These are phyloP conservation scores for Yponomeuta malinellus DNA, from an alignment of 2,888 invertebrate genomes.

Conservation along the genomic window DNA sequence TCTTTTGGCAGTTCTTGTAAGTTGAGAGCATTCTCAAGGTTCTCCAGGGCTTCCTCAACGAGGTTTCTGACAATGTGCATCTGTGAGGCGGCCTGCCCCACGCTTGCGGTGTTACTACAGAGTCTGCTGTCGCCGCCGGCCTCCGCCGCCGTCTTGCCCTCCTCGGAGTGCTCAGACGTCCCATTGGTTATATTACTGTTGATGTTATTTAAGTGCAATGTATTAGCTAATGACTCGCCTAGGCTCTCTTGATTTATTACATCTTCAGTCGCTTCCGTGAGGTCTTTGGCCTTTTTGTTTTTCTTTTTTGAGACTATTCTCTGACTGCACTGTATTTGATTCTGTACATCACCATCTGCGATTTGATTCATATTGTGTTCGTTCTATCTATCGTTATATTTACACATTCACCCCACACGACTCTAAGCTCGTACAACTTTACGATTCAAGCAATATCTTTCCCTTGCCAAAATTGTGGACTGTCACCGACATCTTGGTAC, in stretches of 20 bases:
- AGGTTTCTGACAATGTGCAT: constrained; percentile 28
- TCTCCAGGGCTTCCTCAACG: constrained; percentile 27
- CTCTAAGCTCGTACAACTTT: constrained; percentile 47
- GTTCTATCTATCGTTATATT: constrained; percentile 48
- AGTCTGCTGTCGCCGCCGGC: neutral
- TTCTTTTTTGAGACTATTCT: constrained; percentile 60
- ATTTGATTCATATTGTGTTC: constrained; percentile 62
- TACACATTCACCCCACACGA: constrained; percentile 63
- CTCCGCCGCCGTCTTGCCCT: constrained; percentile 37
- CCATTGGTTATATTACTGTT: constrained; percentile 68
- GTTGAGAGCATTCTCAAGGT: constrained; percentile 29
- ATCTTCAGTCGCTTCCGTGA: constrained; percentile 52
- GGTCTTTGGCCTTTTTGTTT: constrained; percentile 70
- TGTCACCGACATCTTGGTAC: constrained; percentile 72
- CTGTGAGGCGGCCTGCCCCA: constrained; percentile 22
- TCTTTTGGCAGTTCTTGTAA: constrained; percentile 39
- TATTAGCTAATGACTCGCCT: constrained; percentile 58
- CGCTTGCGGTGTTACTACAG: constrained; percentile 12
- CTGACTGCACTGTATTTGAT: constrained; percentile 56
- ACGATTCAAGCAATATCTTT: constrained; percentile 56
- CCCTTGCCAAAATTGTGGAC: constrained; percentile 66
- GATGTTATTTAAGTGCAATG: constrained; percentile 60
- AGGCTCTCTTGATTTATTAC: constrained; percentile 56
- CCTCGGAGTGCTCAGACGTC: constrained; percentile 44
- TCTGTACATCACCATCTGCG: constrained; percentile 57